Base-by-base conservation (phyloP, 2,888 invertebrate genomes). In the Ophion ventricosus region DNA sequence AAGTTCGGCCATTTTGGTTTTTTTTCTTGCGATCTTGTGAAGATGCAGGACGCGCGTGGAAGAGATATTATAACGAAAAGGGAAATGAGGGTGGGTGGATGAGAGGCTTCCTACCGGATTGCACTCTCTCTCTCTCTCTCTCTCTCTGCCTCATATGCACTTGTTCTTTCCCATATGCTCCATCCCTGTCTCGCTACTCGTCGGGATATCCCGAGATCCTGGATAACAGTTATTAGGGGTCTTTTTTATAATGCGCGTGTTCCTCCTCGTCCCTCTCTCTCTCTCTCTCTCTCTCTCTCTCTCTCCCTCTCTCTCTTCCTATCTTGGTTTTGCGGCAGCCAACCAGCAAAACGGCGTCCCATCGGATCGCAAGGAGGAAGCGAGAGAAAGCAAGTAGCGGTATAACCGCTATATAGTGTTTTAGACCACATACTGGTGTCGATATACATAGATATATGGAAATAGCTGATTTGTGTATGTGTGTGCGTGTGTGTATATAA, bases 171-270 rank as follows among this genome's bases (percentile, higher is more conserved):
- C 54, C 29, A 29, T 7, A 29, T 29, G 29, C 7, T 29, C 29
- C 4, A 29, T 29, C 29, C 29, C 29, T 29, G 29, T 77, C 79
- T 79, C 66, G 85, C 85, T 77, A 83, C 85, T 84, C 87, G 88
- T 81, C 88, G 89, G 88, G 86, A 89, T 89, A 89, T 87, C 88
- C 90, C 89, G 88, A 92, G 92, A 93, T 93, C 89, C 84, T 91
- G 92, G 93, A 93, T 93, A 93, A 93, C 93, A 93, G 93, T 93
- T 93, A 93, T 93, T 93, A 93, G 91, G 90, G 91, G 89, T 79
- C 91, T 91, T 91, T 93, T 92, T 92, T 92, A 93, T 92, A 92
- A 92, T 92, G 90, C 90, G 89, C 90, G 89, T 90, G 90, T 90
- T 90, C 88, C 89, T 88, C 86, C 87, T 85, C 72, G 20, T 76